Evolutionary conservation across 2,113 vertebrate genomes (phyloP), one percentile per base, ranked within the genome.

Genomic region (Xyliphius kryptos): DNA sequence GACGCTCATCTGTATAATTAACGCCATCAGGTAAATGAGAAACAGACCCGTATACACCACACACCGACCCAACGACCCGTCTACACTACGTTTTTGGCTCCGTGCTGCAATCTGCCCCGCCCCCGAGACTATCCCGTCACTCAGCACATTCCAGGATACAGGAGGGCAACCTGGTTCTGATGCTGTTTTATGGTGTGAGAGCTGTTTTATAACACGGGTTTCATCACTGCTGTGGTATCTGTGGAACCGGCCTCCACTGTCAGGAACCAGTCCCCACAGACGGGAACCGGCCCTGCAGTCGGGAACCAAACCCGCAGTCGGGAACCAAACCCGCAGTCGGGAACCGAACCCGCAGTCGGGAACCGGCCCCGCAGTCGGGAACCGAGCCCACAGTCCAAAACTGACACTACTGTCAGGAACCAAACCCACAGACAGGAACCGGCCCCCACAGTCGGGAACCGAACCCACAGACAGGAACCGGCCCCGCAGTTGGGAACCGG

Each of bases 91-190:
- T 36, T 43, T 74, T 51, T 56, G 50, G 58, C 59, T 61, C 44
- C 49, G 65, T 40, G 58, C 69, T 9, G 54, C 70, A 72, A 48
- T 63, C 74, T 1, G n/a, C 60, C 48, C 53, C 71, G 40, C 71
- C 63, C 71, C n/a, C 21, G 56, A 72, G 74, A 13, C 49, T 50
- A 63, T 36, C 55, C 70, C 63, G 66, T 71, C 68, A 43, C 67
- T 82, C 75, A 74, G 72, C 80, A 74, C 79, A 82, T 83, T 83
- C 78, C 76, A 67, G 57, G 66, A 73, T 73, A 57, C 79, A 71
- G 67, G 32, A 73, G 70, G 61, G 44, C 55, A 14, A 77, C 77
- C 71, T 52, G 63, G 67, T 41, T 77, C 68, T 64, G 60, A 37
- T 16, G 17, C 37, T 19, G 56, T 78, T 81, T 83, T 77, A 79